These are phyloP conservation scores for Ommatoiulus sabulosus DNA, from an alignment of 2,888 invertebrate species.

Conservation along the genomic window DNA sequence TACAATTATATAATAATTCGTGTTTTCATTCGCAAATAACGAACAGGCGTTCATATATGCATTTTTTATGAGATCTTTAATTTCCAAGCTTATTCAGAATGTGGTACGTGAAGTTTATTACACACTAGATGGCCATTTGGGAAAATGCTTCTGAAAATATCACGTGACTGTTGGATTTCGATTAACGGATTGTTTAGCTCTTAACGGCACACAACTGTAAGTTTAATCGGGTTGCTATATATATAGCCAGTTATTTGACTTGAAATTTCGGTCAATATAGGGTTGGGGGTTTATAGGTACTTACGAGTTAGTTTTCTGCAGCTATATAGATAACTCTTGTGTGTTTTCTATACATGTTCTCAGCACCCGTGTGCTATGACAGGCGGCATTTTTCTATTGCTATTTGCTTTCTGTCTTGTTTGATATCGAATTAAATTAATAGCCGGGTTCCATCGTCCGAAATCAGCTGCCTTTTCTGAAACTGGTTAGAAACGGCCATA, in stretches of 20 bases:
- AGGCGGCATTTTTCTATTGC: constrained; percentile 22
- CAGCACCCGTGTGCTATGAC: not conserved
- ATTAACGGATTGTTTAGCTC: not conserved
- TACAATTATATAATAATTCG: too few relatives aligned
- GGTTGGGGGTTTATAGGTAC: not conserved
- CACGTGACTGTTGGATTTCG: not conserved
- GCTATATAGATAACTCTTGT: not conserved
- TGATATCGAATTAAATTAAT: constrained; percentile 48
- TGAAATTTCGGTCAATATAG: not conserved
- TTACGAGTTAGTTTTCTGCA: not conserved
- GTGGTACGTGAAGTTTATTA: too few relatives aligned
- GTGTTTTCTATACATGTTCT: not conserved
- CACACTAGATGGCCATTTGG: not conserved
- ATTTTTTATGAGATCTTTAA: too few relatives aligned
- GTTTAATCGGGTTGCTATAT: not conserved
- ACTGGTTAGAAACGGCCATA: constrained; percentile 32
- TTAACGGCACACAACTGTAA: not conserved
- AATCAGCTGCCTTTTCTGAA: constrained; percentile 42
- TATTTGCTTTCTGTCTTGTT: constrained; percentile 18
- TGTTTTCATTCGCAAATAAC: too few relatives aligned
- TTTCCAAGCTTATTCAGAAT: too few relatives aligned
- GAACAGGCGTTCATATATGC: too few relatives aligned
- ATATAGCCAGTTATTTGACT: not conserved
- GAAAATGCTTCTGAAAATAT: not conserved
- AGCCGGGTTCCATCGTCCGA: constrained; percentile 39